phyloP scores from a whole-genome alignment of 2,113 vertebrate genomes.

The Anoplopoma fimbria region DNA sequence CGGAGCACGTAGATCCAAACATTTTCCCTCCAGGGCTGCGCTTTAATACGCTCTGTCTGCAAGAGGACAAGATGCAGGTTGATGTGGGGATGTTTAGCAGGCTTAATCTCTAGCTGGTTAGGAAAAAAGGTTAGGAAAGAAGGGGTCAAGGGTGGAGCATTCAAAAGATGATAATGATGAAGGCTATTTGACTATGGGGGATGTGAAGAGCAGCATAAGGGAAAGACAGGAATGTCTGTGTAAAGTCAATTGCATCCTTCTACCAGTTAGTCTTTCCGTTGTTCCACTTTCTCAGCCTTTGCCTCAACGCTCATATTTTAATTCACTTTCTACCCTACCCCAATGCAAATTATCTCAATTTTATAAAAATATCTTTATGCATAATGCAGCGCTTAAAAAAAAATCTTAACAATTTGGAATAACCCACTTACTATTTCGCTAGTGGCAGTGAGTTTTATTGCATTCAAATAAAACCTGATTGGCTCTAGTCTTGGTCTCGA shows the following conservation, averaged over 20 bases:
- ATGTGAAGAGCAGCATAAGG: neutral
- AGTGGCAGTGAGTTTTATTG: conserved; percentile 37
- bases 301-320: neutral
- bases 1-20: conserved; percentile 40
- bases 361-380: conserved; percentile 25
- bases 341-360: neutral
- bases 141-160: conserved; percentile 1
- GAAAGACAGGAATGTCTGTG: neutral
- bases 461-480: conserved; percentile 46
- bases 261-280: neutral
- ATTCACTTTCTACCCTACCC: neutral
- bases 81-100: conserved; percentile 33
- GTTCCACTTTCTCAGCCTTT: neutral
- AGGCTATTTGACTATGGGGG: neutral
- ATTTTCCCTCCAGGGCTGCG: conserved; percentile 34
- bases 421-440: conserved; percentile 18
- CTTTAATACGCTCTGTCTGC: conserved; percentile 49
- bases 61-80: conserved; percentile 14
- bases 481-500: conserved; percentile 29
- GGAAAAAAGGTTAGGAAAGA: too few relatives aligned
- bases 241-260: neutral
- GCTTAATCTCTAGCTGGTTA: conserved; percentile 21
- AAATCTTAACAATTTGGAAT: conserved; percentile 28
- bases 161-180: conserved; percentile 10
- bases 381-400: conserved; percentile 30